Percentiles rank a stretch among this genome's conserved stretches.
phyloP scores from a whole-genome alignment of 2,113 vertebrate species.

The Mastomys natalensis region DNA sequence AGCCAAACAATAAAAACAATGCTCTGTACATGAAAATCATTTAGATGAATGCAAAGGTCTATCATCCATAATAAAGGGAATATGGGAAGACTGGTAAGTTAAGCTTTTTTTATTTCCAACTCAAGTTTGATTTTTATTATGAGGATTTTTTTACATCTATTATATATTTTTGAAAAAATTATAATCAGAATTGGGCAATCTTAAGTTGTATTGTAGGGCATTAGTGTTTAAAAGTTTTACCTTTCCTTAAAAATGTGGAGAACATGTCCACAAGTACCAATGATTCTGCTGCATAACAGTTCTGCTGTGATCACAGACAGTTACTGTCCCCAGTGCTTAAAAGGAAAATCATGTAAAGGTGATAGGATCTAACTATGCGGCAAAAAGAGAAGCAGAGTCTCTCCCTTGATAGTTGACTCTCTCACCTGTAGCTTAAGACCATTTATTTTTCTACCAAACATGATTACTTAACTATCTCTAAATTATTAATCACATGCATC shows the following conservation, averaged over 20 bases:
- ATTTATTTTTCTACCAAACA: conserved; percentile 35
- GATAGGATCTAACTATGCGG: conserved; percentile 42
- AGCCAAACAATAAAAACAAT: background rate
- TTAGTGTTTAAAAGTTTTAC: conserved; percentile 9
- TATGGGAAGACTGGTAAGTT: background rate
- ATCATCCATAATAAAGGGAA: background rate
- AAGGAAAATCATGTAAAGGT: conserved; percentile 47
- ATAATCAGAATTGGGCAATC: background rate
- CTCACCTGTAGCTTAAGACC: background rate
- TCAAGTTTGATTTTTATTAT: background rate
- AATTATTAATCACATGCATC: background rate
- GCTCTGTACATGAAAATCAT: background rate
- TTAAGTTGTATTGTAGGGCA: conserved; percentile 9
- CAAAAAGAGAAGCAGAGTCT: conserved; percentile 21
- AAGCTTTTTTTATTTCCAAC: background rate
- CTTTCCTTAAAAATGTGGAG: conserved; percentile 29
- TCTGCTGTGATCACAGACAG: conserved; percentile 30
- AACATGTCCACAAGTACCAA: background rate
- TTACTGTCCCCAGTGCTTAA: background rate
- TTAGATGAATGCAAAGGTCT: background rate
- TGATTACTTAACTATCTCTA: conserved; percentile 37
- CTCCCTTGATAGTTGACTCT: conserved; percentile 6
- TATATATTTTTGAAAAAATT: background rate
- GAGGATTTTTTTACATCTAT: background rate
- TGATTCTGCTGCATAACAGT: background rate